Percentiles rank a stretch among this genome's conserved stretches.
Conservation (phyloP, 2,888 invertebrate genomes). For the Scelioninae gen. 2 region DNA sequence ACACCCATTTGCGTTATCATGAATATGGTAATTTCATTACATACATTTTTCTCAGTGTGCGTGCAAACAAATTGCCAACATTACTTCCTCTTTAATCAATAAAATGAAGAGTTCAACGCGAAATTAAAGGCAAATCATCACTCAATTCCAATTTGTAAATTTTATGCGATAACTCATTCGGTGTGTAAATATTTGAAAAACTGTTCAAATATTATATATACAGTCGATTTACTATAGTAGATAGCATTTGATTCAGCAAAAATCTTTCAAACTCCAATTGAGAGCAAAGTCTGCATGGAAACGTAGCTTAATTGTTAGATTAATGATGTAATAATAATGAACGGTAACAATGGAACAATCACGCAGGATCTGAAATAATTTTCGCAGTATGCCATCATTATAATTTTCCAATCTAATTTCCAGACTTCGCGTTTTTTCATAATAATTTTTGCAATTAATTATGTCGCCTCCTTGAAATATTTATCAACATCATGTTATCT, state of each 20-base stretch:
- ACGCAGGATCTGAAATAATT: too few species aligned
- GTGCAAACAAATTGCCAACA: too few species aligned
- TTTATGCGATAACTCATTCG: slow-evolving; percentile 4
- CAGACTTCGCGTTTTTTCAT: too few species aligned
- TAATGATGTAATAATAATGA: slow-evolving; percentile 20
- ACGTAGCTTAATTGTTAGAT: slow-evolving; percentile 30
- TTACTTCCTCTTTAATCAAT: too few species aligned
- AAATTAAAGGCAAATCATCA: background rate
- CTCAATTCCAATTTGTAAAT: slow-evolving; percentile 15
- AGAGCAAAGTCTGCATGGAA: slow-evolving; percentile 10
- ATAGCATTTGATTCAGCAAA: slow-evolving; percentile 16
- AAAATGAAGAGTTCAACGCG: background rate
- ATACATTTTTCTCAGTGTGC: too few species aligned
- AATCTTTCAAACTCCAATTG: slow-evolving; percentile 23
- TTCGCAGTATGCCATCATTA: too few species aligned
- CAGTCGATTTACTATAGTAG: slow-evolving; percentile 16
- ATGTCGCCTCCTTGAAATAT: too few species aligned
- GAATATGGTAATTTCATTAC: too few species aligned
- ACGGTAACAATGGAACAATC: slow-evolving; percentile 3
- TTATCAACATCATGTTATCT: too few species aligned
- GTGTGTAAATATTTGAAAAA: slow-evolving; percentile 24
- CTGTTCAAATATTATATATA: slow-evolving; percentile 27
- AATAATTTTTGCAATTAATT: too few species aligned
- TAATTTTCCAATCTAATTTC: too few species aligned
- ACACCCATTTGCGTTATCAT: too few species aligned